Evolutionary conservation across 2,797 vertebrate species (phyloP), one percentile per base, ranked within the genome.

Genomic region (Cyclura pinguis): DNA sequence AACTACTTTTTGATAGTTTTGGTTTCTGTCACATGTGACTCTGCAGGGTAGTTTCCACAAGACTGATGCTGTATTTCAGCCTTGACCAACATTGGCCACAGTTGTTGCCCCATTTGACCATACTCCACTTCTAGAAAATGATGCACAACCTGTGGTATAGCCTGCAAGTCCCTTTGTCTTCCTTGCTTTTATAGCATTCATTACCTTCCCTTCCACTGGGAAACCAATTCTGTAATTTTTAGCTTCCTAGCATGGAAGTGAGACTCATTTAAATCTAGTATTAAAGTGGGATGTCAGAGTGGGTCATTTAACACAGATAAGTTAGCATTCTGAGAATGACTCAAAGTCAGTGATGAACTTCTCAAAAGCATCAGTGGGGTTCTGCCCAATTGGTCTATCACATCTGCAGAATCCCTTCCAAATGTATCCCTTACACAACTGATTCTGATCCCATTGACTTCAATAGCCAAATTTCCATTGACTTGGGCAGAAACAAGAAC

Each of bases 381-480:
- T 77, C 42, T n/a, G 18, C 42, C 73, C 8, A n/a, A 20, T 24
- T 67, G 62, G 29, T 38, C 29, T 57, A 77, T 59, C 35, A 29
- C 5, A 14, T 89, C 42, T 81, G 20, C 0, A 24, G n/a, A 90
- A 84, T 84, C 27, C 6, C 35, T 67, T 83, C 7, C 47, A 89
- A 87, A 89, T 72, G 32, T 78, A 35, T 82, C 35, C 47, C 20
- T 82, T 86, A 57, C 9, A 22, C n/a, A 73, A 80, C n/a, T 16
- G 20, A 72, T 84, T 87, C 64, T 85, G 80, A 73, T 85, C 85
- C 55, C 55, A 87, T 74, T 89, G 91, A 87, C 85, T 84, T 87
- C 91, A 90, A 67, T 87, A 85, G 55, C 42, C 13, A 85, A 73
- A 87, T n/a, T 52, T 80, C 85, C 81, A 27, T 67, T 87, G 85